Base-by-base conservation (phyloP, 2,888 invertebrate genomes). In the Itoplectis maculator region DNA sequence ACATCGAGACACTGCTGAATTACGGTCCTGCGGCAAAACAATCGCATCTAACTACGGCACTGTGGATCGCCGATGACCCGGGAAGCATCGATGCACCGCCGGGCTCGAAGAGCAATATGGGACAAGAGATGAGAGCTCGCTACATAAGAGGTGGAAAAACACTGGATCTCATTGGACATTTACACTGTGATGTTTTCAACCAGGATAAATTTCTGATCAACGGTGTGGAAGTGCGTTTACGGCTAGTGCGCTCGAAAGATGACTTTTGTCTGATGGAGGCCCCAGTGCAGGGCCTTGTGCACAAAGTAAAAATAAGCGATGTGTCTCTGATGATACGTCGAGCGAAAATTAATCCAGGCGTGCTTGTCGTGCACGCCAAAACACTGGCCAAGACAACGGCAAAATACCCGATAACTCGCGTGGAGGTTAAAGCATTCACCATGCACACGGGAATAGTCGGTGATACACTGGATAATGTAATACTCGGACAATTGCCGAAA, bases 101-200 rank as follows among this genome's bases (percentile, higher is more conserved):
- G 0, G 63, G 63, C 42, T 0, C 66, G 9, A 15, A 18, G 29
- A 66, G 35, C 20, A 77, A 77, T 68, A 45, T 15, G 11, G 69
- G 69, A 0, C 56, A 59, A 29, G 68, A 56, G 23, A 20, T 37
- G 11, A 47, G 59, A 2, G 7, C 42, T 7, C 0, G 0, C 11
- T 51, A 13, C 15, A 49, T 56, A 5, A 42, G 40, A 29, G 11
- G 2, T 3, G 68, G 56, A 9, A 49, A 59, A 70, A 59, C 69
- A 9, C 15, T 69, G 1, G 70, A 70, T 49, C 15, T 79, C 35
- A 18, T 81, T 18, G 83, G 85, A 0, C 84, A 84, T 70, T 59
- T 89, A 6, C 87, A 87, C 54, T 83, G 79, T 9, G 86, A 87
- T 51, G 61, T 88, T 2, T 86, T 86, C 51, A 86, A 86, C 49